Evolutionary conservation across 2,797 vertebrate species (phyloP).

Genomic region (Periparus ater): DNA sequence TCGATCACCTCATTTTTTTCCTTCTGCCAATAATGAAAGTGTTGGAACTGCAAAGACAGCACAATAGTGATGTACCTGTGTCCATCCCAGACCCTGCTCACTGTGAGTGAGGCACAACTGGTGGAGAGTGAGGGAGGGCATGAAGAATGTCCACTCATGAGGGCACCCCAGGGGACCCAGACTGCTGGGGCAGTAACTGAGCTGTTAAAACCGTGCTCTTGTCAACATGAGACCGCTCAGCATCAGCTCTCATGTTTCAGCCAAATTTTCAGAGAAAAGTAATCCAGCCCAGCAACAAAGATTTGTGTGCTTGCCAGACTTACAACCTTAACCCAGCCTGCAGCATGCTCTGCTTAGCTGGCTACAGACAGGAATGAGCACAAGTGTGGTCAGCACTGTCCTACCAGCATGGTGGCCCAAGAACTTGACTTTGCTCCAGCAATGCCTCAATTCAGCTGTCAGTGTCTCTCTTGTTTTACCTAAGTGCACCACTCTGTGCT

Average conservation of each 20-base stretch:
- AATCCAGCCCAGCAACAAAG: not conserved
- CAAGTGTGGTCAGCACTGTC: not conserved
- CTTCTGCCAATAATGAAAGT: not conserved
- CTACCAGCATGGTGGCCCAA: not conserved
- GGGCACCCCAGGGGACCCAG: not conserved
- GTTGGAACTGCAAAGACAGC: not conserved
- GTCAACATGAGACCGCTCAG: fast-evolving
- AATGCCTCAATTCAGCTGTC: not conserved
- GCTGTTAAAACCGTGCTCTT: not conserved
- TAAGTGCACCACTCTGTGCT: not conserved
- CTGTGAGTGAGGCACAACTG: not conserved
- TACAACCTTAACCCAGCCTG: not conserved
- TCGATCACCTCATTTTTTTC: not conserved
- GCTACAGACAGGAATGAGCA: not conserved
- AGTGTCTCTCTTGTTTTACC: not conserved
- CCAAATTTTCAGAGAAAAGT: not conserved
- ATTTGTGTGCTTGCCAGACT: not conserved
- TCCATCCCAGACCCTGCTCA: not conserved
- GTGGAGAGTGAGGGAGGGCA: not conserved
- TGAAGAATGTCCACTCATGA: not conserved
- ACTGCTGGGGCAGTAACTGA: not conserved
- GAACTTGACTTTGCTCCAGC: not conserved
- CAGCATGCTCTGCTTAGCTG: not conserved
- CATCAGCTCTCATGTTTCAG: not conserved
- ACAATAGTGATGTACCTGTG: not conserved